Conservation (phyloP, 2,113 vertebrate species). For the mouse (Mus musculus) region DNA sequence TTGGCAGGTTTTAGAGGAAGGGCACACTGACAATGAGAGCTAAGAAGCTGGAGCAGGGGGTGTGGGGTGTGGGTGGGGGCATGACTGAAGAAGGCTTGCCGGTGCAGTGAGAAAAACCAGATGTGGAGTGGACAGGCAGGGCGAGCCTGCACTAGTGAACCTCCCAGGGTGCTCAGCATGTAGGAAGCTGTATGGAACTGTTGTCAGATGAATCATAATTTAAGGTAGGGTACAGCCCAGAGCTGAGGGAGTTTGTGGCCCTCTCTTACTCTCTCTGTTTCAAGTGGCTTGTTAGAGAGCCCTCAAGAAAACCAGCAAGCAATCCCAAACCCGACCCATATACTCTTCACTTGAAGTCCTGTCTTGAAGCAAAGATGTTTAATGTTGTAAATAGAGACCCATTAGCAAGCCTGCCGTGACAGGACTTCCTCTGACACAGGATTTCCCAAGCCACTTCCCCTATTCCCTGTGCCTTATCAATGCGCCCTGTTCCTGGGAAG, state of each 20-base stretch:
- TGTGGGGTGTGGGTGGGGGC: too few relatives aligned
- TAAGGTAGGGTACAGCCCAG: neutral
- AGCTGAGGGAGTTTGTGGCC: neutral
- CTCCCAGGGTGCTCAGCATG: neutral
- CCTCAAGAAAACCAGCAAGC: neutral
- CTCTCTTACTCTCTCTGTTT: neutral
- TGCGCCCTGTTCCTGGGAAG: neutral
- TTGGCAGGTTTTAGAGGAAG: neutral
- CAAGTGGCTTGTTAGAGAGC: constrained; percentile 8
- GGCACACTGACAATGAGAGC: neutral
- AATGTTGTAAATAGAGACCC: constrained; percentile 6
- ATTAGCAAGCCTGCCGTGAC: neutral
- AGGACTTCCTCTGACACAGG: neutral
- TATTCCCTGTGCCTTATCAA: neutral
- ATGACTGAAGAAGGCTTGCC: neutral
- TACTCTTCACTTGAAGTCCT: neutral
- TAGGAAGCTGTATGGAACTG: neutral
- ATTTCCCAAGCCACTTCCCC: neutral
- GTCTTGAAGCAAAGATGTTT: neutral
- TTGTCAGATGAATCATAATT: neutral
- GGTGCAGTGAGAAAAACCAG: neutral
- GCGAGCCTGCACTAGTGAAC: neutral
- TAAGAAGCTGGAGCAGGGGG: neutral
- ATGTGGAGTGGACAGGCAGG: too few relatives aligned
- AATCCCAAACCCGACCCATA: neutral